Evolutionary conservation across 2,797 vertebrate species (phyloP), one percentile per base, ranked within the genome.

Genomic region (Poeciliopsis gracilis): DNA sequence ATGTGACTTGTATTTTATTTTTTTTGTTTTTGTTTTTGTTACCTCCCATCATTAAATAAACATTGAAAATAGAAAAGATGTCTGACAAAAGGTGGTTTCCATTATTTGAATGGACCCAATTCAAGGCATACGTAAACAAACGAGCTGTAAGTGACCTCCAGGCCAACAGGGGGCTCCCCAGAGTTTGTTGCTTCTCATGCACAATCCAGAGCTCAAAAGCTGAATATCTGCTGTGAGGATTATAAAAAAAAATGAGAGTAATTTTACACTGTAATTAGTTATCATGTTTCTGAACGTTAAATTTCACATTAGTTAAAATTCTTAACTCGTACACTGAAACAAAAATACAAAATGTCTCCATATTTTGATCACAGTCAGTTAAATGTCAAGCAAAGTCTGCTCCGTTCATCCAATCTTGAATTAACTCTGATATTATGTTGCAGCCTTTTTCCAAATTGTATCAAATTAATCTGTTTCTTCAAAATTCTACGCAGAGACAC

Each of bases 1-100:
- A 45, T 70, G 25, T 45, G 41, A 45, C 12, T 45, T 70, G 41
- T 45, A 13, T 16, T n/a, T 70, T 3, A n/a, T 45, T n/a, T 9
- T 8, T 70, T 33, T 33, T 33, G 33, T 33, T 33, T 33, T 45
- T 45, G 5, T 13, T 70, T 70, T 70, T 28, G 67, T 70, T 43
- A 70, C 67, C 13, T 70, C 25, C 67, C 38, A 70, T 70, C 67
- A 16, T 45, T 7, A 45, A 70, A 45, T n/a, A 70, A 70, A 70
- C 43, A 45, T n/a, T 18, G 12, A 15, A 28, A 43, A 41, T 43
- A 15, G 11, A 25, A 15, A 69, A 25, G 20, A 43, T 25, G 38
- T 23, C 12, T 9, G 49, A 51, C 20, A 51, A 23, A 25, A 43
- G 8, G 6, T 69, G 61, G 36, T 69, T 69, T 43, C 38, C 20